A percentile compares a stretch with the other conserved stretches of the same genome.
phyloP scores from a whole-genome alignment of 1,140 invertebrate genomes.

The Drosophila malerkotliana region DNA sequence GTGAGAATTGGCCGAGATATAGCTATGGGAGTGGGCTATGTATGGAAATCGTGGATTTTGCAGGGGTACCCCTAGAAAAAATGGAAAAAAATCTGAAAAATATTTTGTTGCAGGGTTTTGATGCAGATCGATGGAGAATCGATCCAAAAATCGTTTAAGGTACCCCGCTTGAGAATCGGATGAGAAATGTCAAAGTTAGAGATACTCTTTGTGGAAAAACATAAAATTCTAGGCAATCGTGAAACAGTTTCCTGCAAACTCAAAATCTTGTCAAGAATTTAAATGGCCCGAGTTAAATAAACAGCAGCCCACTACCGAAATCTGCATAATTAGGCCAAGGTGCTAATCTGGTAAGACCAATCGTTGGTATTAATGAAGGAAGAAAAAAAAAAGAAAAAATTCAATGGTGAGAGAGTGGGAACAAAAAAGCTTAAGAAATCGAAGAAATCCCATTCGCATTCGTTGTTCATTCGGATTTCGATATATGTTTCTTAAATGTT shows the following conservation, averaged over 20 bases:
- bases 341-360: constrained; percentile 2
- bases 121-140: too few species aligned
- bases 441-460: constrained; percentile 21
- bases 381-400: background rate
- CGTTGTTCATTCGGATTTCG: constrained; percentile 2
- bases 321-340: constrained; percentile 15
- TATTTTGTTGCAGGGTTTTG: too few species aligned
- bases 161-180: background rate
- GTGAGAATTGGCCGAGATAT: too few species aligned
- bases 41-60: too few species aligned
- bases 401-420: constrained; percentile 1
- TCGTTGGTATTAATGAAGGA: constrained; percentile 2
- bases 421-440: constrained; percentile 25
- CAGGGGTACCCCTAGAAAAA: too few species aligned
- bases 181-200: background rate
- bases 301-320: background rate
- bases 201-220: background rate
- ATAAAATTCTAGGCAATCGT: background rate
- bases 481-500: constrained; percentile 1
- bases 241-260: background rate
- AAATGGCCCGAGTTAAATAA: background rate
- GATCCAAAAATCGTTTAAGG: too few species aligned
- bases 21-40: too few species aligned
- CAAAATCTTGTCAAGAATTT: background rate
- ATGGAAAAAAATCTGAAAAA: too few species aligned